Percentiles rank a stretch among this genome's conserved stretches.
phyloP scores from a whole-genome alignment of 2,113 vertebrate genomes.

The Cervus canadensis region DNA sequence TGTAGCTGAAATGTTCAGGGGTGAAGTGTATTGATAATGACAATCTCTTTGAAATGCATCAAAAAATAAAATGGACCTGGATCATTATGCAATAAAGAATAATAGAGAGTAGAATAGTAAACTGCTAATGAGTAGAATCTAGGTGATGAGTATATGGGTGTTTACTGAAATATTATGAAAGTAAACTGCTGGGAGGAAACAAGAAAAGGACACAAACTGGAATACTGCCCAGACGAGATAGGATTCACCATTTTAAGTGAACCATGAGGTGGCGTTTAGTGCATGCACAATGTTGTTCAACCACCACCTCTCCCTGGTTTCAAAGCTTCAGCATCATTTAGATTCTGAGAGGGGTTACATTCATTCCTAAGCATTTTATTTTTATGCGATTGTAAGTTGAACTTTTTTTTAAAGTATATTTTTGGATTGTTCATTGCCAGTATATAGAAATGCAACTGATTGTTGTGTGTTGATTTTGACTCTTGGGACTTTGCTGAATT shows the following conservation, averaged over 20 bases:
- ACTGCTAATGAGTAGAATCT: background rate
- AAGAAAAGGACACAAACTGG: background rate
- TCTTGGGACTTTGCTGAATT: background rate
- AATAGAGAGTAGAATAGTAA: background rate
- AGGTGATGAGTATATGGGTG: background rate
- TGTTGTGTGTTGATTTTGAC: background rate
- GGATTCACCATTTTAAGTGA: background rate
- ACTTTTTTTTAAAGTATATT: background rate
- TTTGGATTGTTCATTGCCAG: background rate
- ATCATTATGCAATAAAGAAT: background rate
- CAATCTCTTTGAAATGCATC: background rate
- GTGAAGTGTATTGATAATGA: background rate
- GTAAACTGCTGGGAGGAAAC: background rate
- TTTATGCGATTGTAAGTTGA: background rate
- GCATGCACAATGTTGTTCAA: background rate
- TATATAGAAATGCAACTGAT: background rate
- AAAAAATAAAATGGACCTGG: background rate
- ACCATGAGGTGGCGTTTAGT: background rate
- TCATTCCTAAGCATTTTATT: background rate
- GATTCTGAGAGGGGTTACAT: background rate
- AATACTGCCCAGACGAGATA: background rate
- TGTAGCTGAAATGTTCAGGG: background rate
- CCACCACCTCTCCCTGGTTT: background rate
- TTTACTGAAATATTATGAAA: background rate
- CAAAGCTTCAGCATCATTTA: background rate